Percentiles rank a stretch among this genome's conserved stretches.
Evolutionary conservation across 2,797 vertebrate species (phyloP).

Genomic region (Danio kyathit): DNA sequence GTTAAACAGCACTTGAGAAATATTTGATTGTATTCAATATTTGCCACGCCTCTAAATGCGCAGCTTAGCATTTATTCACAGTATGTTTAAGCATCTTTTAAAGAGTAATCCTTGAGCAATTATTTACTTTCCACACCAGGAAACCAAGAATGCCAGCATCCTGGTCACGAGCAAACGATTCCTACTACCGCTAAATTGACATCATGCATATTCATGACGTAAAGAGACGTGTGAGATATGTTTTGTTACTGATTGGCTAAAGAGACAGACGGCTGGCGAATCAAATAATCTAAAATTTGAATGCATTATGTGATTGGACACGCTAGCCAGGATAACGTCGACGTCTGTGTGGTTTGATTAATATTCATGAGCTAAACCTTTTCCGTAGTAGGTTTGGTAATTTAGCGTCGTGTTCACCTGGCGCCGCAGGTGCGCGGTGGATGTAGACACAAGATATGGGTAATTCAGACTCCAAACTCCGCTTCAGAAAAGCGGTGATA

Average conservation of each 20-base stretch:
- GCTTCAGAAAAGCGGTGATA: conserved; percentile 97
- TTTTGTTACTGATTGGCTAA: neutral
- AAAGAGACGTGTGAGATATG: neutral
- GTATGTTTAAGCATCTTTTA: neutral
- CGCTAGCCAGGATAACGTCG: neutral
- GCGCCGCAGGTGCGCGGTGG: conserved; percentile 16
- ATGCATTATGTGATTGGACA: neutral
- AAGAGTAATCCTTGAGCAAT: conserved; percentile 18
- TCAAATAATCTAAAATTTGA: neutral
- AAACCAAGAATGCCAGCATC: conserved; percentile 12
- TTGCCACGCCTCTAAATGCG: neutral
- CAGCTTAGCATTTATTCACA: neutral
- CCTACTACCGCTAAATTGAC: neutral
- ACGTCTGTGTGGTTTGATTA: neutral
- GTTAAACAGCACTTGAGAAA: too few species aligned
- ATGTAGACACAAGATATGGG: conserved; percentile 81
- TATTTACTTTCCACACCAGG: conserved; percentile 30
- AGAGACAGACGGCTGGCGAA: neutral
- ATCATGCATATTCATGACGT: conserved; percentile 4
- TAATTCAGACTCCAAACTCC: conserved; percentile 93
- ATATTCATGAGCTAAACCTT: conserved; percentile 27
- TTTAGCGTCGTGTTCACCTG: conserved; percentile 14
- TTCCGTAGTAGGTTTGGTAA: neutral
- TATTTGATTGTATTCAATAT: neutral
- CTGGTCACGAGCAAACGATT: neutral